Base-by-base conservation (phyloP, 2,888 invertebrate genomes). In the Hirtodrosophila histrioides region DNA sequence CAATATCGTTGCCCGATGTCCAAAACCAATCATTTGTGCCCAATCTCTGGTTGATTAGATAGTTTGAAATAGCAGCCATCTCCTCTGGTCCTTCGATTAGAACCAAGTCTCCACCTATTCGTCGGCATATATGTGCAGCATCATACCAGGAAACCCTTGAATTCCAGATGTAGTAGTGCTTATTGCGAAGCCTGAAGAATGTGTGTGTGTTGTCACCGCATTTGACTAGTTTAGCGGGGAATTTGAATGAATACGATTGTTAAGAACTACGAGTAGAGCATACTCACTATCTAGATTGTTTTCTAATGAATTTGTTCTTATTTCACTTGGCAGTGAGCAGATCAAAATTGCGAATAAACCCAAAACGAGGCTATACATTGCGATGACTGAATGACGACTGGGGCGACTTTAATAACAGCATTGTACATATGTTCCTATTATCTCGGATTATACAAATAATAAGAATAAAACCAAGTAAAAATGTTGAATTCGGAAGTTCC, bases 1-100 rank as follows among this genome's bases (percentile, higher is more conserved):
- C 36, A 7, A 54, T 36, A 62, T 62, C 46, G 12, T 68, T 72
- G 11, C 71, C 68, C 0, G 63, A 62, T 36, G 39, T 71, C 68
- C 73, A 71, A 17, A 62, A 9, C 53, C 31, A 29, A 12, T 3
- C 3, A 3, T 1, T 17, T 1, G 4, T 5, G 1, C 11, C 45
- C 33, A 27, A 49, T 0, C 44, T 49, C 0, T 36, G 6, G 4
- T 0, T 5, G 2, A 48, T 4, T 2, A 71, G 50, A 46, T 55
- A 55, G 3, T 10, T 3, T 3, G 56, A 54, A 9, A 72, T 4
- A 0, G 0, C 1, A 0, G 6, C 4, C 45, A 57, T 4, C n/a
- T 71, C 62, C 3, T 17, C 23, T 0, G 17, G 17, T 10, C n/a
- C 0, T 17, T 71, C 68, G 4, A 71, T 35, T 17, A 54, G 1